These are phyloP conservation scores for Oreortyx pictus DNA, from an alignment of 2,797 vertebrate species.

Conservation along the genomic window DNA sequence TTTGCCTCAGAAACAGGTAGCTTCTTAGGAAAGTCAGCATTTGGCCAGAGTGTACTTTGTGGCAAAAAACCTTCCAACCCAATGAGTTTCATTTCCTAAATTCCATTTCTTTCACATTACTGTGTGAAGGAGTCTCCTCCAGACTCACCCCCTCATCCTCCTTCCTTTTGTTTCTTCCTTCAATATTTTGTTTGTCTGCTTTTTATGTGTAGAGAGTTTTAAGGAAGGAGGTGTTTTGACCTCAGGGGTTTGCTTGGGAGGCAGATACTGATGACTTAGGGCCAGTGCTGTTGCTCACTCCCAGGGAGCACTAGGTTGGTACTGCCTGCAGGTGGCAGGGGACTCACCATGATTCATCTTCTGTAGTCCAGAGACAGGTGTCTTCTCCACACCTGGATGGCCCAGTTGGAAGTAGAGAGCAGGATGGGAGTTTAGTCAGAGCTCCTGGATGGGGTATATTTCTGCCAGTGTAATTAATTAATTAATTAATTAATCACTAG, in stretches of 20 bases:
- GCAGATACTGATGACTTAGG: not conserved
- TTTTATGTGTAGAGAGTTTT: not conserved
- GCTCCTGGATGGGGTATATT: not conserved
- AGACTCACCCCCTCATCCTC: not conserved
- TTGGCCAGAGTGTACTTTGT: not conserved
- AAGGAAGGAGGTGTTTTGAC: not conserved
- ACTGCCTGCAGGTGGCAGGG: not conserved
- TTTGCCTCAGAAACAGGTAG: not conserved
- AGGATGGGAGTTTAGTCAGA: not conserved
- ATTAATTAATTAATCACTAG: conserved; percentile 9
- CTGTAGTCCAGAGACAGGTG: not conserved
- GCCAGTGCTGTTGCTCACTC: not conserved
- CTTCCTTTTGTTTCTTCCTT: not conserved
- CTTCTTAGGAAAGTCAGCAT: not conserved
- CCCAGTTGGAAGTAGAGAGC: not conserved
- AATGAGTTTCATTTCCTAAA: not conserved
- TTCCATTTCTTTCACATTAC: not conserved
- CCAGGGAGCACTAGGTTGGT: not conserved
- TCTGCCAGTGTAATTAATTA: not conserved
- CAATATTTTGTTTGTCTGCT: not conserved
- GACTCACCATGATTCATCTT: not conserved
- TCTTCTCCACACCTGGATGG: not conserved
- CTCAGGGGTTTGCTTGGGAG: not conserved
- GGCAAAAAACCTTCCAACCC: not conserved
- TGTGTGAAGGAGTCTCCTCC: not conserved